Evolutionary conservation across 2,113 vertebrate species (phyloP), one percentile per base, ranked within the genome.

Genomic region (Mirza zaza): DNA sequence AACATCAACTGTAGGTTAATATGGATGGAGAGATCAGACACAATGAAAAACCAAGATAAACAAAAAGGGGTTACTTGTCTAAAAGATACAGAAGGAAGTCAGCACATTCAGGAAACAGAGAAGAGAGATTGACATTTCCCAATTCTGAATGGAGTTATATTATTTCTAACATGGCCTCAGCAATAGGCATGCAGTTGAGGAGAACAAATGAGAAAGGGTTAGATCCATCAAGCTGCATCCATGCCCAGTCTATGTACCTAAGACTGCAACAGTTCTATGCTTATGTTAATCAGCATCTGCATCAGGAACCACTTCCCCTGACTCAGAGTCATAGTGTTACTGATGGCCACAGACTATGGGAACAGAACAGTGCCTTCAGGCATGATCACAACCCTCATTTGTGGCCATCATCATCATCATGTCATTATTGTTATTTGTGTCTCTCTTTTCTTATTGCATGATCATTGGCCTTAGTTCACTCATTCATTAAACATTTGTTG

Each of bases 1-100:
- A 36, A 42, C 65, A 25, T 55, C 42, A 55, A 36, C 17, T 55
- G 0, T 55, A 70, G 42, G 42, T 85, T 85, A 36, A 65, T 57
- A 63, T 81, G 42, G 70, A 71, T 45, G 36, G 61, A 90, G 25
- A 59, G 48, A 84, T 92, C 27, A 92, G 32, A 76, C 34, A 55
- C 9, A 15, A 9, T 65, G 45, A 27, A 81, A 94, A 81, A 52
- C 8, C 9, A n/a, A 12, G 36, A 75, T 42, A 73, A 88, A 95
- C 29, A 82, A 20, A 32, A 27, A 59, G 2, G 4, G 15, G 23
- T 83, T 39, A 75, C 32, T 67, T 42, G 3, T 65, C 32, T 61
- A 63, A 83, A 91, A n/a, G 42, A 42, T 39, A 76, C 2, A 77
- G 42, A 39, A 71, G 14, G 18, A 76, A 50, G 20, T 61, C 63